Conservation (phyloP, 2,113 vertebrate species). For the Podiceps cristatus region DNA sequence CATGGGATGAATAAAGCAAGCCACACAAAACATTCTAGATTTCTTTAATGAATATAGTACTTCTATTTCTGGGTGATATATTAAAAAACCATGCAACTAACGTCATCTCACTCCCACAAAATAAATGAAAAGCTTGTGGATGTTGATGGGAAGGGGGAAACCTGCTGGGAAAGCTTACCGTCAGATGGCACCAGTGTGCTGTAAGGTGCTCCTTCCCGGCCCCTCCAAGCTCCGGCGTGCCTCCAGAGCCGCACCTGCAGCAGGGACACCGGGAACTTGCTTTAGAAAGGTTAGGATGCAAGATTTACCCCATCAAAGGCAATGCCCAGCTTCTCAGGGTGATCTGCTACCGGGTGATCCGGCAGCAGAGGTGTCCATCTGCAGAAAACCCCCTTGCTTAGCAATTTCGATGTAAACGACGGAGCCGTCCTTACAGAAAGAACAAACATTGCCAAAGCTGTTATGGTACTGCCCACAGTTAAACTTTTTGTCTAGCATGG, state of each 20-base stretch:
- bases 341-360: background rate
- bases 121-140: background rate
- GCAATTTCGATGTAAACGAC: background rate
- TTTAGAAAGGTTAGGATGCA: background rate
- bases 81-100: background rate
- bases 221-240: background rate
- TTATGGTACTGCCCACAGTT: fast-evolving
- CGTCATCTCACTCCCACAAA: background rate
- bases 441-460: background rate
- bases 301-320: background rate
- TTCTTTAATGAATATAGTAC: background rate
- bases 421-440: background rate
- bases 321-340: background rate
- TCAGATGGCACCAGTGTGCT: constrained; percentile 69
- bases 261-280: background rate
- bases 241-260: constrained; percentile 64
- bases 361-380: background rate
- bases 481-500: background rate
- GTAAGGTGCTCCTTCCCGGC: background rate
- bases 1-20: background rate
- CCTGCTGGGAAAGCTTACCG: constrained; percentile 54
- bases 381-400: background rate
- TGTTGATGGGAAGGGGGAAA: background rate
- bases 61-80: background rate
- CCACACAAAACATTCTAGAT: background rate